Evolutionary conservation across 2,797 vertebrate genomes (phyloP).

Genomic region (Micromesistius poutassou): DNA sequence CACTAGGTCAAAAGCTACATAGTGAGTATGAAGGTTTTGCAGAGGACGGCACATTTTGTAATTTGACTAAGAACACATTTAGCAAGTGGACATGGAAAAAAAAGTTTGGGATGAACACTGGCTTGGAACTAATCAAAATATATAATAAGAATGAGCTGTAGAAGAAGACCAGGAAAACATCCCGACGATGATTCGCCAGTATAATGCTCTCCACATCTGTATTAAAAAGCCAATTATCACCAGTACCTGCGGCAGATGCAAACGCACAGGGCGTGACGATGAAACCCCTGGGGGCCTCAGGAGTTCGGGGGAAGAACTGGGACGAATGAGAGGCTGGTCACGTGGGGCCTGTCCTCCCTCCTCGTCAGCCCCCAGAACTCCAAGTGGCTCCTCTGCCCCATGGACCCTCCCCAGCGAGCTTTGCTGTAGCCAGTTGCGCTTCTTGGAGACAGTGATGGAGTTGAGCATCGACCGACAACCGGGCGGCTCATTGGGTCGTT

Average conservation of each 20-base stretch:
- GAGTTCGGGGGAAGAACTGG: constrained; percentile 60
- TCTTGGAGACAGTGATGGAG: constrained; percentile 95
- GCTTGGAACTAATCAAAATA: too few species aligned
- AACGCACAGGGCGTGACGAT: constrained; percentile 26
- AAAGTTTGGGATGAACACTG: background rate
- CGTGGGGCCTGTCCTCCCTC: constrained; percentile 44
- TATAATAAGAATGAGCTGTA: too few species aligned
- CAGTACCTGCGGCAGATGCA: constrained; percentile 57
- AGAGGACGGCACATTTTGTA: background rate
- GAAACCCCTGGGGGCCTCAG: constrained; percentile 49
- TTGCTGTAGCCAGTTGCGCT: constrained; percentile 96
- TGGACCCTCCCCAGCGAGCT: constrained; percentile 71
- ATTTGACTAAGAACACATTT: background rate
- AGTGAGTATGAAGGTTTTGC: too few species aligned
- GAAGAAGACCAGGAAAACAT: too few species aligned
- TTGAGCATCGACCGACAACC: constrained; percentile 70
- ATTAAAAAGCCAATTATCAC: background rate
- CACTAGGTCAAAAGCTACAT: background rate
- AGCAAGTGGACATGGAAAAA: background rate
- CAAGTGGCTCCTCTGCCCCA: constrained; percentile 65
- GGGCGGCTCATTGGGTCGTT: constrained; percentile 51
- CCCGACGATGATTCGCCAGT: too few species aligned
- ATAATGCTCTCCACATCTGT: too few species aligned
- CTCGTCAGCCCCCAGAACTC: constrained; percentile 61
- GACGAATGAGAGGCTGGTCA: constrained; percentile 44